A percentile compares a stretch with the other conserved stretches of the same genome.
Evolutionary conservation across 2,113 vertebrate species (phyloP).

Genomic region (Alethe diademata): DNA sequence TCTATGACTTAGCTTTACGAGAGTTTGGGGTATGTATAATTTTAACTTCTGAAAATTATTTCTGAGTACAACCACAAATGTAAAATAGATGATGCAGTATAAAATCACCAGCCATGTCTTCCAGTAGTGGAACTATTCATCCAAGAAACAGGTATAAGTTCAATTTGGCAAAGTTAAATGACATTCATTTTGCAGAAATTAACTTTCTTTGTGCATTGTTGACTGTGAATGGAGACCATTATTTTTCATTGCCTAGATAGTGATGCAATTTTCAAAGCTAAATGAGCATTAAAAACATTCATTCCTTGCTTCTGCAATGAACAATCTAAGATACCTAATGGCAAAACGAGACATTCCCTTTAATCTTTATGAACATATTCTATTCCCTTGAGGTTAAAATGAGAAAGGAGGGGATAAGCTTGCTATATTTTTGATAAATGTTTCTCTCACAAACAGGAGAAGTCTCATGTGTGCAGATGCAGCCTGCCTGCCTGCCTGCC

Average conservation of each 20-base stretch:
- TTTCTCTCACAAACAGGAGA: not conserved
- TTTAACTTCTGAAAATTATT: constrained; percentile 28
- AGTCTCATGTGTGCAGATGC: not conserved
- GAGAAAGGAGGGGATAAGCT: not conserved
- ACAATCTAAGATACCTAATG: constrained; percentile 8
- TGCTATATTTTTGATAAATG: not conserved
- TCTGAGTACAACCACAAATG: not conserved
- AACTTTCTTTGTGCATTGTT: constrained; percentile 55
- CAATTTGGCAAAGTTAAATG: constrained; percentile 41
- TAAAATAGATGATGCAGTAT: not conserved
- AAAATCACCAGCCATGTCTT: constrained; percentile 5
- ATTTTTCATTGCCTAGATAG: constrained; percentile 49
- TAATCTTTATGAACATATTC: constrained; percentile 17
- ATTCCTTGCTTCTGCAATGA: constrained; percentile 11
- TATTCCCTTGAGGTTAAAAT: constrained; percentile 12
- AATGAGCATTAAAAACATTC: constrained; percentile 52
- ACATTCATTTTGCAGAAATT: constrained; percentile 47
- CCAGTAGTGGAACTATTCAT: constrained; percentile 10
- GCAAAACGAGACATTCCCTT: not conserved
- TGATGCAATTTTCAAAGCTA: constrained; percentile 51
- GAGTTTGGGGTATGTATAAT: not conserved
- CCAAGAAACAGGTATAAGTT: constrained; percentile 31
- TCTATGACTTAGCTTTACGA: not conserved
- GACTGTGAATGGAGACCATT: constrained; percentile 37
- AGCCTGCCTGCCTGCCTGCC: not conserved